Base-by-base conservation (phyloP, 2,888 invertebrate species). In the Dicranocentrus wangi region DNA sequence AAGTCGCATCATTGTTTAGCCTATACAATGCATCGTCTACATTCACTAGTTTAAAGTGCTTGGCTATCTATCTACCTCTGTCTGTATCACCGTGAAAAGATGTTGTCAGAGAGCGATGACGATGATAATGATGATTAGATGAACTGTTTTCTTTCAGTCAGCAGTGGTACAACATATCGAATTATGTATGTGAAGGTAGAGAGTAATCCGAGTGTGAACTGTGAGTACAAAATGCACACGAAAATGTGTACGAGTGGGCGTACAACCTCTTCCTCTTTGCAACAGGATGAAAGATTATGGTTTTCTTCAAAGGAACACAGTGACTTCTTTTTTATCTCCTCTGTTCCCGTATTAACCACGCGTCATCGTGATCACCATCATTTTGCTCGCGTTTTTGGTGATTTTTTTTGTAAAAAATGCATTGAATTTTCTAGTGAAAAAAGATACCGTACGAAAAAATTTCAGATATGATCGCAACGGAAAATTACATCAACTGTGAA, bases 91-190 rank as follows among this genome's bases (percentile, higher is more conserved):
- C 10, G 32, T 32, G 3, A 3, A 47, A 47, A 55, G 23, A 55
- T 55, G 23, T 23, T 55, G 55, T 55, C 21, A 47, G 47, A 47
- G 2, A 15, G 15, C 47, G 55, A 55, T 55, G 55, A 21, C 1
- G 55, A 55, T 55, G 55, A 23, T 19, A 23, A 55, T 55, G 55
- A 55, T 55, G 55, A 55, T 55, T 55, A 55, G 55, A 55, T 55
- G 55, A 55, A 55, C 55, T 55, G 55, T 55, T 55, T 55, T 55
- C 55, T 55, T 55, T 55, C 55, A 55, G 21, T 55, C 55, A 55
- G 23, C 55, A 47, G 2, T 3, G 32, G 32, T 32, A 32, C 10
- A 7, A 32, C 32, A 32, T 10, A n/a, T n/a, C n/a, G n/a, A n/a
- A n/a, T 39, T 8, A 8, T 39, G 10, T 51, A 8, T 51, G 17